Conservation (phyloP, 2,113 vertebrate species). For the Stomatorhinus ivindoensis region DNA sequence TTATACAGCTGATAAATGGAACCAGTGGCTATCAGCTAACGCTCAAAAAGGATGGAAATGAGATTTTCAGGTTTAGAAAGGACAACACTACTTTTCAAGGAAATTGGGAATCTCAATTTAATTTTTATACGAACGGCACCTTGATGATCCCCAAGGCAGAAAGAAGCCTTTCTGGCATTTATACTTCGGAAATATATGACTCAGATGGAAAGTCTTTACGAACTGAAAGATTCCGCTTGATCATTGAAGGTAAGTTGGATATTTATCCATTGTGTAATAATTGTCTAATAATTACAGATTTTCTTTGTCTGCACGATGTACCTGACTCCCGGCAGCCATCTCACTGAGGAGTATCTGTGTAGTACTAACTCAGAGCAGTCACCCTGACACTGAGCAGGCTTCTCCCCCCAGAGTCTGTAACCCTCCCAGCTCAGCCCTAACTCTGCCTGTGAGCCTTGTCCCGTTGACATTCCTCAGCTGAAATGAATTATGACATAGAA, state of each 20-base stretch:
- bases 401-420: background rate
- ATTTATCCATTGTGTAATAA: background rate
- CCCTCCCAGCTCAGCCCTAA: background rate
- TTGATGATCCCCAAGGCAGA: background rate
- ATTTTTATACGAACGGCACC: background rate
- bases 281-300: background rate
- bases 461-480: background rate
- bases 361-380: background rate
- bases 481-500: background rate
- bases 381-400: background rate
- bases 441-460: background rate
- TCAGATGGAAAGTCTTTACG: accelerated
- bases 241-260: background rate
- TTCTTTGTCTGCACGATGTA: background rate
- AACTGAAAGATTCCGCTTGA: background rate
- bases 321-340: background rate
- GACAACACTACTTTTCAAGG: accelerated
- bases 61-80: background rate
- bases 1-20: background rate
- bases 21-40: background rate
- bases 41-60: background rate
- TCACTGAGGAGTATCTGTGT: background rate
- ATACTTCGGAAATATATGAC: background rate
- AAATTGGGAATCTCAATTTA: background rate
- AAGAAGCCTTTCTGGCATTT: background rate